Evolutionary conservation across 1,140 invertebrate species (phyloP).

Genomic region (Zaprionus ghesquierei): DNA sequence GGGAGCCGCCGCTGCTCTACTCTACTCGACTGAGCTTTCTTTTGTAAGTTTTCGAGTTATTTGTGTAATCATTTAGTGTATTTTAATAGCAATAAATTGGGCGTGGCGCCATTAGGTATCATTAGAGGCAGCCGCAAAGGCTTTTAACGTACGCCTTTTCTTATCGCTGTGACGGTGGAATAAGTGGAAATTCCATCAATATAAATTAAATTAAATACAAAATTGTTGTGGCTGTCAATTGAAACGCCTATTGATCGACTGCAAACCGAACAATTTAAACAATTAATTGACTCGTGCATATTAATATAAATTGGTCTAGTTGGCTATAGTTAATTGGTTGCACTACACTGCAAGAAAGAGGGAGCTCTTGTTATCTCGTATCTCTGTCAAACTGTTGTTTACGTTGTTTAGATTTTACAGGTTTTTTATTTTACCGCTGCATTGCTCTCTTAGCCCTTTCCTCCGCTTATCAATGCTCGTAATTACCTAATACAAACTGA

Average conservation of each 20-base stretch:
- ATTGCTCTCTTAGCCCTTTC: neutral
- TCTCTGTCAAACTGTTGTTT: neutral
- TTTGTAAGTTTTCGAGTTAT: conserved; percentile 10
- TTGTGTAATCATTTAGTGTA: conserved; percentile 29
- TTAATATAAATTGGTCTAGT: conserved; percentile 8
- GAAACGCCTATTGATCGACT: conserved; percentile 31
- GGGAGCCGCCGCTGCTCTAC: neutral
- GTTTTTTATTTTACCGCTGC: neutral
- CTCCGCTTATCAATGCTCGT: neutral
- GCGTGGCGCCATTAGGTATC: conserved; percentile 25
- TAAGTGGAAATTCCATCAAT: neutral
- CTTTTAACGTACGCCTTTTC: neutral
- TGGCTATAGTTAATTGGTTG: neutral
- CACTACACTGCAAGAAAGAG: neutral
- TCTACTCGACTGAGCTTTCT: neutral
- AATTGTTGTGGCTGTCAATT: conserved; percentile 28
- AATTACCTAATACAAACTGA: conserved; percentile 32
- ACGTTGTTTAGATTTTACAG: neutral
- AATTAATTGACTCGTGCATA: neutral
- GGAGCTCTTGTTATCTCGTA: neutral
- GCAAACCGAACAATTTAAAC: conserved; percentile 2
- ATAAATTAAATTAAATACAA: conserved; percentile 28
- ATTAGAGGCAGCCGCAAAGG: neutral
- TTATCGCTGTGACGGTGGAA: neutral
- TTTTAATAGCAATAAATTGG: conserved; percentile 13